Percentiles rank a stretch among this genome's conserved stretches.
Conservation (phyloP, 1,140 invertebrate genomes). For the Harlomillsia oculata region DNA sequence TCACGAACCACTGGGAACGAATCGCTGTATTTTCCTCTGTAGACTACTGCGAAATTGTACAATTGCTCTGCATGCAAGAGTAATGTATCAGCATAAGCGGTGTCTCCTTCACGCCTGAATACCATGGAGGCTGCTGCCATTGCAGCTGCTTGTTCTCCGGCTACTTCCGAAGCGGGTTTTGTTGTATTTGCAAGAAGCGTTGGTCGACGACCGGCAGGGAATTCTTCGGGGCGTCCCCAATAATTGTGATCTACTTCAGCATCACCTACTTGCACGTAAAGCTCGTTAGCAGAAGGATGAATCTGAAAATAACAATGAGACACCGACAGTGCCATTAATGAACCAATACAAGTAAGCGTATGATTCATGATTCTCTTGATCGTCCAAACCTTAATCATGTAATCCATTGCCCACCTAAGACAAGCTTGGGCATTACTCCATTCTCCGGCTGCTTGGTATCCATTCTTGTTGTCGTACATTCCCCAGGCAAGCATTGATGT, state of each 20-base stretch:
- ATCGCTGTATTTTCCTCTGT: conserved; percentile 39
- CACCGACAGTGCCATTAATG: too few species aligned
- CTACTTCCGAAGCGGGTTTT: conserved; percentile 41
- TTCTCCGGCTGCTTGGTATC: conserved; percentile 36
- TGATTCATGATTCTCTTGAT: background rate
- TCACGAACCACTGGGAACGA: conserved; percentile 37
- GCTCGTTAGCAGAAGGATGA: conserved; percentile 19
- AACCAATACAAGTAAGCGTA: too few species aligned
- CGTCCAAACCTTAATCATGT: conserved; percentile 39
- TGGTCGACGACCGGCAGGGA: conserved; percentile 38
- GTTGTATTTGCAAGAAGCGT: conserved; percentile 38
- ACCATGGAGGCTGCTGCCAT: conserved; percentile 42
- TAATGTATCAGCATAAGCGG: conserved; percentile 37
- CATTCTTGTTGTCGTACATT: conserved; percentile 38
- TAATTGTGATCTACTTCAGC: conserved; percentile 35
- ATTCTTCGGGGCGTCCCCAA: conserved; percentile 39
- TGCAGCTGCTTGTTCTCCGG: conserved; percentile 41
- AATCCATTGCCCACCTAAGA: conserved; percentile 43
- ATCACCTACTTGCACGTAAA: conserved; percentile 37
- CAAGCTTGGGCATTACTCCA: conserved; percentile 36
- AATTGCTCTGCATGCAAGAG: conserved; percentile 40
- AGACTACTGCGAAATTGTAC: conserved; percentile 41
- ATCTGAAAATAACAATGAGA: conserved; percentile 1
- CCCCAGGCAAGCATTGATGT: conserved; percentile 42
- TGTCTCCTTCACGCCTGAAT: conserved; percentile 33